Base-by-base conservation (phyloP, 2,797 vertebrate genomes). In the Monodelphis domestica region DNA sequence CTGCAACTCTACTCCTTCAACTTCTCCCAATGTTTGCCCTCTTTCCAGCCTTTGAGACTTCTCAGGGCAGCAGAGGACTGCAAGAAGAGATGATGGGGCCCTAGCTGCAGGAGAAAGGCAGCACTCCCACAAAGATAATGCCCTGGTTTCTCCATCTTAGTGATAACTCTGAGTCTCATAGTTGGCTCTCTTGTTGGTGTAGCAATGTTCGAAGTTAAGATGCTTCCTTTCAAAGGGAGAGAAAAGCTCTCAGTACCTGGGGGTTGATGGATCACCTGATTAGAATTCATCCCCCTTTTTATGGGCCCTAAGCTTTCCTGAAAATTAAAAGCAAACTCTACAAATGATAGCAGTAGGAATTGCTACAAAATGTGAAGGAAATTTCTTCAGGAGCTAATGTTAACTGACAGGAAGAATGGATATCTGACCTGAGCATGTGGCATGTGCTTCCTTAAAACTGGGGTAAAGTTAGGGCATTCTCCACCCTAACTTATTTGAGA, bases 321-420 rank as follows among this genome's bases (percentile, higher is more conserved):
- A 29, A 89, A 91, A 95, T 84, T 54, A 90, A 95, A 92, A 95
- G 88, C 50, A 92, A 91, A 51, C 56, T 90, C 70, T 92, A 45
- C 88, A 87, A 96, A 90, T 93, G 91, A 90, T 7, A 54, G 70
- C 91, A 91, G 53, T 92, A 94, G 51, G 89, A 92, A 89, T 53
- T 57, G 14, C 45, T 87, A 33, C 5, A 88, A 91, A 91, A 90
- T 29, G 50, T 26, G 30, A 88, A 90, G 91, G 54, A 57, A 54
- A 50, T 92, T n/a, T 87, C 59, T 55, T 24, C 51, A 2, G 53
- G 91, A 87, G 78, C 29, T 56, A 87, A 90, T n/a, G 50, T 30
- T 51, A 28, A 11, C 50, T 17, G 12, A 89, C 88, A 88, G 45
- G 53, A 90, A 89, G 78, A 92, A 45, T 52, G 54, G 89, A 9